Conservation (phyloP, 2,113 vertebrate species). For the Ceyx melanurus region DNA sequence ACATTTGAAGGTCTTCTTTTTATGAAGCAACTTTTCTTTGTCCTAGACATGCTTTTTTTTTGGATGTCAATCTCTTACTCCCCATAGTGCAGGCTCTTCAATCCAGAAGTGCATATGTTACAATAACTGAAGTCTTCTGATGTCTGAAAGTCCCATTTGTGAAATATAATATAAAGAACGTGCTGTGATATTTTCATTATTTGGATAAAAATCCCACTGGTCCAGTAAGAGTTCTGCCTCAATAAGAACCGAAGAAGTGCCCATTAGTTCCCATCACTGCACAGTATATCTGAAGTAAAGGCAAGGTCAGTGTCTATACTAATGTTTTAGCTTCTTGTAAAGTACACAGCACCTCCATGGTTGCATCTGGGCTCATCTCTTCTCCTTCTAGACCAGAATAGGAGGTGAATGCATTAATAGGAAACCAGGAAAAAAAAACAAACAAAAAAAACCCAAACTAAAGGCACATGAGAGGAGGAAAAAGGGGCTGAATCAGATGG, state of each 20-base stretch:
- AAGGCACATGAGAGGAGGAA: not conserved
- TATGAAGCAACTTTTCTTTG: not conserved
- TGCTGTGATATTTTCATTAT: conserved; percentile 10
- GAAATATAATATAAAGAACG: not conserved
- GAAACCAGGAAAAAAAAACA: not conserved
- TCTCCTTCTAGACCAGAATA: not conserved
- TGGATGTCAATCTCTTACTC: not conserved
- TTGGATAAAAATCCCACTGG: conserved; percentile 12
- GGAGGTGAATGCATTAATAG: not conserved
- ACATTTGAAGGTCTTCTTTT: conserved; percentile 26
- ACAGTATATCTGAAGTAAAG: not conserved
- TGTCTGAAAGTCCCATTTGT: not conserved
- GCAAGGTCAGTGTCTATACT: accelerated
- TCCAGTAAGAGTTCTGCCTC: not conserved
- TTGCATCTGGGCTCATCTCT: not conserved
- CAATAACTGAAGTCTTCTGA: conserved; percentile 4
- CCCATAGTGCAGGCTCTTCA: not conserved
- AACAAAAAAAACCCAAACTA: no score
- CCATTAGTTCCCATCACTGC: not conserved
- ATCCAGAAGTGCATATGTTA: not conserved
- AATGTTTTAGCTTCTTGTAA: not conserved
- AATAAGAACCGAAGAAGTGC: not conserved
- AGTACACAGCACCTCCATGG: accelerated
- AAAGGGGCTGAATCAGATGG: not conserved
- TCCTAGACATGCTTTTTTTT: not conserved